These are phyloP conservation scores for Drosophila testacea DNA, from an alignment of 2,888 invertebrate species.

Conservation along the genomic window DNA sequence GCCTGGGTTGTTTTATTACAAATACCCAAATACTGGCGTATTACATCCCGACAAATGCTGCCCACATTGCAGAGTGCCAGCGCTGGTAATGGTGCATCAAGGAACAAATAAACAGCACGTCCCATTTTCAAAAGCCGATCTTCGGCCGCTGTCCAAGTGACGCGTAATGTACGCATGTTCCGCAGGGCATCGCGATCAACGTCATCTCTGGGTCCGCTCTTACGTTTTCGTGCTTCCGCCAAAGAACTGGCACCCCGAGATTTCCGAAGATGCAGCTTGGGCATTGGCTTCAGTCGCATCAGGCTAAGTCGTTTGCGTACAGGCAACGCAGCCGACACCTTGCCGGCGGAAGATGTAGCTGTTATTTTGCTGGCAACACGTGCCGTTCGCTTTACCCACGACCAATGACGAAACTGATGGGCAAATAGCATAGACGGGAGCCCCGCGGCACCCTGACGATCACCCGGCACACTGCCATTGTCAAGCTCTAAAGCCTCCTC, in stretches of 20 bases:
- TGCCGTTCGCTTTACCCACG: slow-evolving; percentile 83
- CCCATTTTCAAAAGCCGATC: slow-evolving; percentile 89
- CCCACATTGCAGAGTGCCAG: slow-evolving; percentile 81
- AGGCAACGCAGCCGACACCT: slow-evolving; percentile 4
- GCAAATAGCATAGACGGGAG: slow-evolving; percentile 90
- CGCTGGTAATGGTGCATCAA: slow-evolving; percentile 84
- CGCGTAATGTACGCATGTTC: slow-evolving; percentile 87
- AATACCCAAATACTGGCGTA: slow-evolving; percentile 86
- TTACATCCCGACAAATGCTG: slow-evolving; percentile 87
- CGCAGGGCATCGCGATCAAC: slow-evolving; percentile 88
- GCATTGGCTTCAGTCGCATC: slow-evolving; percentile 47
- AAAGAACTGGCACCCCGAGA: slow-evolving; percentile 3
- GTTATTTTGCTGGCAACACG: slow-evolving; percentile 18
- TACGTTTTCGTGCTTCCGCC: slow-evolving; percentile 26
- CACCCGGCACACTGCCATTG: slow-evolving; percentile 89
- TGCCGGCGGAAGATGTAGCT: neutral
- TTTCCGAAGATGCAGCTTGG: slow-evolving; percentile 32
- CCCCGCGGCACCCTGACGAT: slow-evolving; percentile 88
- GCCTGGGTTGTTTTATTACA: slow-evolving; percentile 89
- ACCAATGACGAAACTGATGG: slow-evolving; percentile 89
- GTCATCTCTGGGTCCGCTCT: slow-evolving; percentile 86
- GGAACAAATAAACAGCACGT: slow-evolving; percentile 87
- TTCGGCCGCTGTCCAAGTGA: slow-evolving; percentile 89
- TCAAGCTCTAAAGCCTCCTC: slow-evolving; percentile 85
- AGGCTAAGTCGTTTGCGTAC: slow-evolving; percentile 45